Evolutionary conservation across 2,113 vertebrate genomes (phyloP).

Genomic region (Poeciliopsis prolifica): DNA sequence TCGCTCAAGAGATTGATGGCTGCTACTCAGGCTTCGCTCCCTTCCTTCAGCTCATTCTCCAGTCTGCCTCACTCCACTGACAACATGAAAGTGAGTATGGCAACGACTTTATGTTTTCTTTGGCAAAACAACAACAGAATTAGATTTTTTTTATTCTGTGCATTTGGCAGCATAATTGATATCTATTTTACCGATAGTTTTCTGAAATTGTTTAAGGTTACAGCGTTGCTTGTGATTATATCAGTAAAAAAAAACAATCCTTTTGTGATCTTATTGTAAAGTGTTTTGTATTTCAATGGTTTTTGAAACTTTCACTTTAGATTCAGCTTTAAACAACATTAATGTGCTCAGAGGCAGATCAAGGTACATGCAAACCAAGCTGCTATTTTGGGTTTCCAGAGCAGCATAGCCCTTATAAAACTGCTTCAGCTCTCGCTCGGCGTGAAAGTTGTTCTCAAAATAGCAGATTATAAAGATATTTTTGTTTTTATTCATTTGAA

Average conservation of each 20-base stretch:
- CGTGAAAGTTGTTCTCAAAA: not conserved
- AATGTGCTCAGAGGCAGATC: not conserved
- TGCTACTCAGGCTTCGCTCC: slow-evolving; percentile 74
- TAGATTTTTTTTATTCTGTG: too few relatives aligned
- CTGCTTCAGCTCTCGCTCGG: not conserved
- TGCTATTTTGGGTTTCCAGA: not conserved
- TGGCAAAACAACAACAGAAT: not conserved
- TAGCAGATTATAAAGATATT: too few relatives aligned
- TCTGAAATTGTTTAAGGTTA: too few relatives aligned
- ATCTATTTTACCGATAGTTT: too few relatives aligned
- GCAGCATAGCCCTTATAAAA: not conserved
- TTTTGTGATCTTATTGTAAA: not conserved
- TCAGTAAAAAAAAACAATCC: not conserved
- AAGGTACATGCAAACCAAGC: not conserved
- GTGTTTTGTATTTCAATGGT: not conserved
- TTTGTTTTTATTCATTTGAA: not conserved
- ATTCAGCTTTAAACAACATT: not conserved
- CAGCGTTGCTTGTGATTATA: not conserved
- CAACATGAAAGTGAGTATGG: slow-evolving; percentile 75
- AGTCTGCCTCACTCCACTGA: slow-evolving; percentile 60
- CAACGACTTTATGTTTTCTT: not conserved
- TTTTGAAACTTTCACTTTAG: not conserved
- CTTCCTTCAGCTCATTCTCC: slow-evolving; percentile 80
- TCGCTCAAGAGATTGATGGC: slow-evolving; percentile 69
- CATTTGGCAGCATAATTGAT: too few relatives aligned